Conservation (phyloP, 2,797 vertebrate species). For the Sebastes nivosus region DNA sequence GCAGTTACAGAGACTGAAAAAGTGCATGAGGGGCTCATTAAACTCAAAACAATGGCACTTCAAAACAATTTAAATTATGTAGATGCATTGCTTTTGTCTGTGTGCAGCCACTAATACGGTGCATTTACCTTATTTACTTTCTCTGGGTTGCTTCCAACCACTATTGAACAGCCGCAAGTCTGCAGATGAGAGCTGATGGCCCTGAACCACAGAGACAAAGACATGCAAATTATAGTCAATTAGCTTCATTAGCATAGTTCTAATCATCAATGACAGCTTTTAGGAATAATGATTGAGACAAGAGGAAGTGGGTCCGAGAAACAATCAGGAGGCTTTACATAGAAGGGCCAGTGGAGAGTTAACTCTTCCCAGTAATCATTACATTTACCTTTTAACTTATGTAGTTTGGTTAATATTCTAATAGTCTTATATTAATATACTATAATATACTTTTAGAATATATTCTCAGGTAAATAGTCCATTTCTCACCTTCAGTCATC, state of each 20-base stretch:
- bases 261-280: conserved; percentile 23
- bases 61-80: conserved; percentile 15
- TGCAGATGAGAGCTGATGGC: conserved; percentile 98
- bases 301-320: not conserved
- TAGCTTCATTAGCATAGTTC: not conserved
- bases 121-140: conserved; percentile 96
- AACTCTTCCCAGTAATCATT: not conserved
- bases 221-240: conserved; percentile 35
- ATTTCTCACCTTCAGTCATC: not conserved
- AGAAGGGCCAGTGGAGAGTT: not conserved
- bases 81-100: conserved; percentile 17
- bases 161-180: conserved; percentile 97
- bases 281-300: conserved; percentile 5
- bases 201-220: conserved; percentile 77
- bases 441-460: not conserved
- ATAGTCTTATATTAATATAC: too few species aligned
- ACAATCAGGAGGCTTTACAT: not conserved
- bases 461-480: not conserved
- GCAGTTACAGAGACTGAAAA: not conserved
- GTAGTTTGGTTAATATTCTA: not conserved
- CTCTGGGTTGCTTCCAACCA: conserved; percentile 96
- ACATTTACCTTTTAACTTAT: not conserved
- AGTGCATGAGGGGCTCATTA: conserved; percentile 16
- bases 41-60: conserved; percentile 14
- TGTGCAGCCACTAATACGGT: conserved; percentile 8